Conservation (phyloP, 64 coral and sea anemone species). For the Anthopleura sola region DNA sequence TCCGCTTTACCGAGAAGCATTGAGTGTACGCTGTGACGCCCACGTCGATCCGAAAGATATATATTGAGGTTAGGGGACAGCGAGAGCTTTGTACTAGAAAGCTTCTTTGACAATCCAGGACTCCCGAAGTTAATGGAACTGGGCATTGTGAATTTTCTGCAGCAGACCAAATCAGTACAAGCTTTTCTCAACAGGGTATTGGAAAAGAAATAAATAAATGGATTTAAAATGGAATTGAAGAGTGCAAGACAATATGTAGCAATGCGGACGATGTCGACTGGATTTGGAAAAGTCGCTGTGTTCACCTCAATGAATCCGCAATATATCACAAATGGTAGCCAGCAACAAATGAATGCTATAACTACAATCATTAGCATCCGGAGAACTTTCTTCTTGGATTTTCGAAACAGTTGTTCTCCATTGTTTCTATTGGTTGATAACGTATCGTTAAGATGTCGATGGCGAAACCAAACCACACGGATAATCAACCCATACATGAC, state of each 20-base stretch:
- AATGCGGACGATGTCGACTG: slow-evolving; percentile 54
- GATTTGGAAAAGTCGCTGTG: slow-evolving; percentile 62
- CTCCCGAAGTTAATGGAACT: not conserved
- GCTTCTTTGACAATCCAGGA: not conserved
- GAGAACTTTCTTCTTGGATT: slow-evolving; percentile 67
- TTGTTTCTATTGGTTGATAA: slow-evolving; percentile 25
- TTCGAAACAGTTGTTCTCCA: slow-evolving; percentile 38
- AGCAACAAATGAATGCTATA: slow-evolving; percentile 63
- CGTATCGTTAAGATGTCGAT: slow-evolving; percentile 30
- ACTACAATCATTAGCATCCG: slow-evolving; percentile 69
- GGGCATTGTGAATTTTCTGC: slow-evolving; percentile 26
- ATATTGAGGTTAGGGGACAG: not conserved
- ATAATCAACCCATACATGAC: slow-evolving; percentile 65
- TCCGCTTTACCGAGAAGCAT: not conserved
- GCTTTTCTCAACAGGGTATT: slow-evolving; percentile 61
- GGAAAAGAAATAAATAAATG: slow-evolving; percentile 87
- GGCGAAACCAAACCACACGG: slow-evolving; percentile 68
- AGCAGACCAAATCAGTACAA: slow-evolving; percentile 53
- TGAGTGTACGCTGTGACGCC: not conserved
- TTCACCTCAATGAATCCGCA: slow-evolving; percentile 70
- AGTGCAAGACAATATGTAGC: slow-evolving; percentile 54
- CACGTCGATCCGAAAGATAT: not conserved
- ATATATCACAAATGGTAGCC: slow-evolving; percentile 80
- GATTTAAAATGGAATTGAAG: slow-evolving; percentile 76
- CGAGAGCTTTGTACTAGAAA: not conserved